Evolutionary conservation across 2,113 vertebrate species (phyloP).

Genomic region (Notechis scutatus): DNA sequence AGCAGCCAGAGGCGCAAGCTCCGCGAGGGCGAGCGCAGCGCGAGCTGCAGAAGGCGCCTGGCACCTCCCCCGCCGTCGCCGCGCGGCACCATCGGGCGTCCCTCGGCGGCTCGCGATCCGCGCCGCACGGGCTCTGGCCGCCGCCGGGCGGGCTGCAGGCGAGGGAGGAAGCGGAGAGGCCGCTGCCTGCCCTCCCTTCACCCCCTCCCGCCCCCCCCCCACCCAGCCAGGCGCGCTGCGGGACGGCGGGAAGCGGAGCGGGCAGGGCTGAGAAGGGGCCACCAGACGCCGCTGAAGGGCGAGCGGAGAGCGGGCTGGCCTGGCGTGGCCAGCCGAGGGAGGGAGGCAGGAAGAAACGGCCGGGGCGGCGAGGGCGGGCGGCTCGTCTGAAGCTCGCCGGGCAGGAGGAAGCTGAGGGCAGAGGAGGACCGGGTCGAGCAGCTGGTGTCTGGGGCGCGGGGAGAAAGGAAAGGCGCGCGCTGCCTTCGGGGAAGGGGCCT

Average conservation of each 20-base stretch:
- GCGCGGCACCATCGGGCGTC: conserved; percentile 47
- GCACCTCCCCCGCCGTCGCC: conserved; percentile 55
- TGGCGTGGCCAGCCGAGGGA: background rate
- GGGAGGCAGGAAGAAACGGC: background rate
- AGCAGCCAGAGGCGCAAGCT: conserved; percentile 60
- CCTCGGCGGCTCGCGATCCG: background rate
- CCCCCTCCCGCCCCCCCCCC: background rate
- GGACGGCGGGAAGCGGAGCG: background rate
- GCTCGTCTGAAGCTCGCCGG: background rate
- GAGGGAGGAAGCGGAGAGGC: background rate
- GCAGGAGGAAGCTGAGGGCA: background rate
- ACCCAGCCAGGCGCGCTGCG: too few species aligned
- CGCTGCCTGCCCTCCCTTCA: background rate
- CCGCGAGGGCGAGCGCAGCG: conserved; percentile 52
- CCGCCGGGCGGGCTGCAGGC: background rate
- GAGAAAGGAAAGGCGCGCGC: too few species aligned
- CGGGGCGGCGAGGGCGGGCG: background rate
- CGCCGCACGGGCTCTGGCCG: background rate
- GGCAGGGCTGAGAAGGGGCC: background rate
- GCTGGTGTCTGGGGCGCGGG: background rate
- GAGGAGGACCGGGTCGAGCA: background rate
- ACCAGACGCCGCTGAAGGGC: background rate
- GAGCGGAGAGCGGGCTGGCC: background rate
- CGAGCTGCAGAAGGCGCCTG: conserved; percentile 50
- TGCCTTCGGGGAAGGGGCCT: background rate